Evolutionary conservation across 2,797 vertebrate genomes (phyloP).

Genomic region (Hemibagrus guttatus): DNA sequence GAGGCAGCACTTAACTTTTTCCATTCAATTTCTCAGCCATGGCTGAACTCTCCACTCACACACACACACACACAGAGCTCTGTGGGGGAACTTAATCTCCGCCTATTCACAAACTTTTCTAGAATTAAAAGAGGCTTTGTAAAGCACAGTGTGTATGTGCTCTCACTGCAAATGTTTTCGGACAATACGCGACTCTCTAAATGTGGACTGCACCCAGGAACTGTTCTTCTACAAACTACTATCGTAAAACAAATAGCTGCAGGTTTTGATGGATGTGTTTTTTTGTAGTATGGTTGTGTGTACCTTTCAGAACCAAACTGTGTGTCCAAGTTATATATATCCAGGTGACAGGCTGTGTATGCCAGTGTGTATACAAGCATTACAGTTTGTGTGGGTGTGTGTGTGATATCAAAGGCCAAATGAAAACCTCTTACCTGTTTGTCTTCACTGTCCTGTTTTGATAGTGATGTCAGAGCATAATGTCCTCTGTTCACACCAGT

Average conservation of each 20-base stretch:
- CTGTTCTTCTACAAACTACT: not conserved
- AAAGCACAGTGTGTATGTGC: slow-evolving; percentile 26
- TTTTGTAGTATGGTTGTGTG: not conserved
- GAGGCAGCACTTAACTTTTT: slow-evolving; percentile 30
- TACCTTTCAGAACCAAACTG: not conserved
- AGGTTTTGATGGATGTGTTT: not conserved
- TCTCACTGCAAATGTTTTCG: slow-evolving; percentile 12
- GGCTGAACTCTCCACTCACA: not conserved
- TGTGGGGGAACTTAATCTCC: slow-evolving; percentile 30
- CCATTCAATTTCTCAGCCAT: slow-evolving; percentile 31
- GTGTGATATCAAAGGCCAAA: not conserved
- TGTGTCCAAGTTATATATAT: not conserved
- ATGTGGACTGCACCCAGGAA: not conserved
- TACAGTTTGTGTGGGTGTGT: not conserved
- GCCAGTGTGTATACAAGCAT: not conserved
- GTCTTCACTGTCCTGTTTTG: slow-evolving; percentile 38
- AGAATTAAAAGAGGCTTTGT: slow-evolving; percentile 17
- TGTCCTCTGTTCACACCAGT: slow-evolving; percentile 34
- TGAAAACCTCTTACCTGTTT: slow-evolving; percentile 47
- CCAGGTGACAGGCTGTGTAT: not conserved
- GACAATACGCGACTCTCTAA: not conserved
- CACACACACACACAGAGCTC: slow-evolving; percentile 7
- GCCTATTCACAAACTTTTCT: slow-evolving; percentile 13
- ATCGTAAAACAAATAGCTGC: not conserved
- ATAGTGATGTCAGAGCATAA: slow-evolving; percentile 8